Conservation (phyloP, 2,888 invertebrate species). For the Thelaira solivaga region DNA sequence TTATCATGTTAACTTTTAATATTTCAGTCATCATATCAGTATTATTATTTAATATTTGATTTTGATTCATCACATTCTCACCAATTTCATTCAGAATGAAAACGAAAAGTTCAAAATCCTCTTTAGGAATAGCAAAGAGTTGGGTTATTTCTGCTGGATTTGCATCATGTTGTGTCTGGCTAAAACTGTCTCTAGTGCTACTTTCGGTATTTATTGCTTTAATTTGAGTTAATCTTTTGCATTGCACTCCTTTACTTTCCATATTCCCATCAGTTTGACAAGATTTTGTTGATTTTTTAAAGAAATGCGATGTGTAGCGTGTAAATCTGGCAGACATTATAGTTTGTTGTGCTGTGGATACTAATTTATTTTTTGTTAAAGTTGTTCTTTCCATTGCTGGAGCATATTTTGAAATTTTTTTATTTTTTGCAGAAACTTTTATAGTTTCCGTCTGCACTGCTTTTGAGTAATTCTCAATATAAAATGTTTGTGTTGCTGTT, state of each 20-base stretch:
- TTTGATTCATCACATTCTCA: conserved; percentile 64
- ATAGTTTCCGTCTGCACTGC: conserved; percentile 16
- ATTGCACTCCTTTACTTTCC: conserved; percentile 21
- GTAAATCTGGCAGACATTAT: conserved; percentile 15
- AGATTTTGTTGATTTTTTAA: not conserved
- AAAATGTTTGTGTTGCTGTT: not conserved
- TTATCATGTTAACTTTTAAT: conserved; percentile 47
- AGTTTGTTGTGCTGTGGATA: conserved; percentile 40
- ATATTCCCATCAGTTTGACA: conserved; percentile 24
- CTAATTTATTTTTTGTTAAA: not conserved
- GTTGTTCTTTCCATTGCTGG: not conserved
- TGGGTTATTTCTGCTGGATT: not conserved
- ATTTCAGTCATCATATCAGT: conserved; percentile 59
- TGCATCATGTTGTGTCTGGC: conserved; percentile 13
- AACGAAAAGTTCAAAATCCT: conserved; percentile 60
- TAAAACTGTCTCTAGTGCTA: not conserved
- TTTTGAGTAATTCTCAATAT: not conserved
- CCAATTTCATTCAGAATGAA: conserved; percentile 65
- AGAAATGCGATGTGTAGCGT: not conserved
- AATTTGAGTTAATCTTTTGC: not conserved
- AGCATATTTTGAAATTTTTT: not conserved
- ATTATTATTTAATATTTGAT: conserved; percentile 59
- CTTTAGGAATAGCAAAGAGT: not conserved
- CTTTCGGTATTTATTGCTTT: conserved; percentile 31
- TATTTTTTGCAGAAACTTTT: not conserved